Evolutionary conservation across 53 echinoderm and acorn worm species (phyloP).

Genomic region (Temnopleurus reevesii): DNA sequence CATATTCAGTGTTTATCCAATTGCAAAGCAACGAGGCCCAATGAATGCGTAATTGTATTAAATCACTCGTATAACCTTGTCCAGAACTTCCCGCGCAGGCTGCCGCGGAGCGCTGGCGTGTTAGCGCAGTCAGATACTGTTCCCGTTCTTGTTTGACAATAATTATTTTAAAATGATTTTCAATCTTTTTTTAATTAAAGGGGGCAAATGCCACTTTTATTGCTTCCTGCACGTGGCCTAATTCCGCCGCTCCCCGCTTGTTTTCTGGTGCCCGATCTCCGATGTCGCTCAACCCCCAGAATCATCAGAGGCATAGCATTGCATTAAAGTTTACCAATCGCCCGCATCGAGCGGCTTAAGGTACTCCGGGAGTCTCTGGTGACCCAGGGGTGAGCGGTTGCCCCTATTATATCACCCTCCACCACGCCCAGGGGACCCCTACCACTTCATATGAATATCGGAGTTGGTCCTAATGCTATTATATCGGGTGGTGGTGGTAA

Average conservation of each 20-base stretch:
- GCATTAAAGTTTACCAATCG: conserved; percentile 39
- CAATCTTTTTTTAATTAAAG: conserved; percentile 35
- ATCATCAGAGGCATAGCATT: conserved; percentile 9
- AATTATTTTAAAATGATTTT: conserved; percentile 56
- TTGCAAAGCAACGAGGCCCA: conserved; percentile 1
- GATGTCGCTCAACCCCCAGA: background rate
- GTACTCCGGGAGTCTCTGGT: background rate
- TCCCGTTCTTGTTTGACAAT: conserved; percentile 57
- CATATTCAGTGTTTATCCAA: conserved; percentile 50
- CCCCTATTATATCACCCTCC: conserved; percentile 42
- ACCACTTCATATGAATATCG: conserved; percentile 34
- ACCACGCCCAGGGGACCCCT: conserved; percentile 50
- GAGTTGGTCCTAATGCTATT: conserved; percentile 22
- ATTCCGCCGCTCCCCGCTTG: conserved; percentile 8
- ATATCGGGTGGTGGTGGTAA: conserved; percentile 4
- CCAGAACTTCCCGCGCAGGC: background rate
- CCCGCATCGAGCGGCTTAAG: background rate
- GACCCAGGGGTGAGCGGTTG: conserved; percentile 42
- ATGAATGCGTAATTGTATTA: conserved; percentile 62
- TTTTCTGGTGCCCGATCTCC: background rate
- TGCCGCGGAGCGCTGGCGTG: background rate
- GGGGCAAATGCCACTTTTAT: background rate
- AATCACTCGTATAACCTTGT: conserved; percentile 40
- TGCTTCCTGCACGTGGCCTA: conserved; percentile 22
- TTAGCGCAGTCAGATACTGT: conserved; percentile 44